Evolutionary conservation across 1,140 invertebrate species (phyloP).

Genomic region (Drosophila bocki): DNA sequence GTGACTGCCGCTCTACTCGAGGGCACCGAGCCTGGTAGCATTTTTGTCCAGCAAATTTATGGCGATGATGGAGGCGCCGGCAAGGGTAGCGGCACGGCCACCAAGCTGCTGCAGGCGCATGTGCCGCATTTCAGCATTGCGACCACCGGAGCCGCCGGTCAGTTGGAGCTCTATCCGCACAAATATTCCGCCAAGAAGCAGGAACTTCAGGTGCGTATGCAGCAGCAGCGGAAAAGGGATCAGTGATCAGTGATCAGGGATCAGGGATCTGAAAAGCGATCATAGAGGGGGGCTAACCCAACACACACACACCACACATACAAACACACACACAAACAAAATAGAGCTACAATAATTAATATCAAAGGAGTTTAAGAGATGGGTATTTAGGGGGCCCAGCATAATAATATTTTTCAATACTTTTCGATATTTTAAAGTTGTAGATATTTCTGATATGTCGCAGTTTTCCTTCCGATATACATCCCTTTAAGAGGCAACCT

Average conservation of each 20-base stretch:
- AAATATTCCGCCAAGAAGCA: slow-evolving; percentile 83
- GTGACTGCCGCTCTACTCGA: slow-evolving; percentile 54
- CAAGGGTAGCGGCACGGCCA: slow-evolving; percentile 43
- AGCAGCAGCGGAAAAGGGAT: neutral
- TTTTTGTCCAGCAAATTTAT: slow-evolving; percentile 80
- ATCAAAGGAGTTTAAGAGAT: neutral
- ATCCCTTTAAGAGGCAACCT: neutral
- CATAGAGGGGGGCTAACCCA: neutral
- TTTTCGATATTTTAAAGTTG: neutral
- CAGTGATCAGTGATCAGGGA: neutral
- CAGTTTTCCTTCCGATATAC: neutral
- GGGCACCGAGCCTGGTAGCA: slow-evolving; percentile 72
- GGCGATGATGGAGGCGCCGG: slow-evolving; percentile 64
- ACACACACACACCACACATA: slow-evolving; percentile 4
- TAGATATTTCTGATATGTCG: neutral
- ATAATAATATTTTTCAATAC: neutral
- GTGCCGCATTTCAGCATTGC: slow-evolving; percentile 80
- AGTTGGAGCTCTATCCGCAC: slow-evolving; percentile 79
- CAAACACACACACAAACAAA: neutral
- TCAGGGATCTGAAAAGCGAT: neutral
- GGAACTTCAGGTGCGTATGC: slow-evolving; percentile 84
- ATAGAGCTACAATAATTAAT: neutral
- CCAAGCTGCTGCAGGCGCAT: slow-evolving; percentile 78
- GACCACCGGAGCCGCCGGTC: slow-evolving; percentile 50
- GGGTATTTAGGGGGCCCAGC: neutral